Evolutionary conservation across 2,888 invertebrate genomes (phyloP).

Genomic region (Myathropa florea): DNA sequence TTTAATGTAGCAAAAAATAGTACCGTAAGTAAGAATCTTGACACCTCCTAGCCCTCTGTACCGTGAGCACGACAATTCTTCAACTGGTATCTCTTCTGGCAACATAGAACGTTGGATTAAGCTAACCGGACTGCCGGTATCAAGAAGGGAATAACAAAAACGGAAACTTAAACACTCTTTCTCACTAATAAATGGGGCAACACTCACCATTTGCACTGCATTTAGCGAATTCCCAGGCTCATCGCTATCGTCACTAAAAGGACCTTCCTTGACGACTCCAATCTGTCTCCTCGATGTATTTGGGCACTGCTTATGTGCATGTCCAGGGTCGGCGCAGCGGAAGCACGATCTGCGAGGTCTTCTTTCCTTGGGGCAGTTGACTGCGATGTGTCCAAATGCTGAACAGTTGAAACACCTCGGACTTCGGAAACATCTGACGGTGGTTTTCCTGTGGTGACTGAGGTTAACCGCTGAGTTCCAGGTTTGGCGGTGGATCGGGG

Average conservation of each 20-base stretch:
- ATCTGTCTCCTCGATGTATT: conserved; percentile 1
- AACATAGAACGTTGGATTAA: no score
- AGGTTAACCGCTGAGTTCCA: no score
- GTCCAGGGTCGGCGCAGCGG: conserved; percentile 14
- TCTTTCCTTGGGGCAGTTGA: background rate
- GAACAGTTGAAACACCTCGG: conserved; percentile 19
- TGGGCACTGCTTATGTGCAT: conserved; percentile 10
- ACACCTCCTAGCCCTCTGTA: no score
- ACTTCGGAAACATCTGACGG: conserved; percentile 22
- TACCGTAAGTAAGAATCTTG: no score
- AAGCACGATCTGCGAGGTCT: conserved; percentile 24
- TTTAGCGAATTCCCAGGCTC: no score
- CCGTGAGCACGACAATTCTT: no score
- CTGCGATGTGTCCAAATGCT: background rate
- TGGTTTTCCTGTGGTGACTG: no score
- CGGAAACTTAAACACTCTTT: conserved; percentile 10
- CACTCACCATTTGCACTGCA: no score
- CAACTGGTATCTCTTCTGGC: no score
- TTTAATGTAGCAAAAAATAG: no score
- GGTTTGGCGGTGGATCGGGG: no score
- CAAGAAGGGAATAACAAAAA: conserved; percentile 31
- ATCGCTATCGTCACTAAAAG: no score
- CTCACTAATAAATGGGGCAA: conserved; percentile 1
- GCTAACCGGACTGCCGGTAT: conserved; percentile 52
- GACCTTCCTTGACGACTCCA: background rate